Conservation (phyloP, 1,140 invertebrate species). For the Brachionus calyciflorus region DNA sequence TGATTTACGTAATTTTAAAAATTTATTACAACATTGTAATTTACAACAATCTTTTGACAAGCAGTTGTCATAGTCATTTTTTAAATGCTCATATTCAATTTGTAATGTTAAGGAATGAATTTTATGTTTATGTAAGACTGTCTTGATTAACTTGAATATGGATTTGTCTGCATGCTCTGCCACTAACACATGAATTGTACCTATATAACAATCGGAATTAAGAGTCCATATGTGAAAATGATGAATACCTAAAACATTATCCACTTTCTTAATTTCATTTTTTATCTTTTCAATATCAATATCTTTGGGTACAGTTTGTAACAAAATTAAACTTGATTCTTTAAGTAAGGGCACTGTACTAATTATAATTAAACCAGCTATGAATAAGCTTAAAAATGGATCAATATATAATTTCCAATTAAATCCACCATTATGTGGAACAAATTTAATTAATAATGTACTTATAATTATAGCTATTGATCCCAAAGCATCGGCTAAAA, state of each 20-base stretch:
- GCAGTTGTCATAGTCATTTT: no score
- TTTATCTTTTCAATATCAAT: slow-evolving; percentile 61
- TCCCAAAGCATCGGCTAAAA: slow-evolving; percentile 86
- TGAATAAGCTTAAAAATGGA: slow-evolving; percentile 60
- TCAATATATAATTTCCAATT: slow-evolving; percentile 39
- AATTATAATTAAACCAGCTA: slow-evolving; percentile 63
- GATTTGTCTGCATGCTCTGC: no score
- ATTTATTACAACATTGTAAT: no score
- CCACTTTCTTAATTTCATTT: slow-evolving; percentile 59
- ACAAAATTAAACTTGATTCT: slow-evolving; percentile 64
- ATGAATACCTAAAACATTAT: slow-evolving; percentile 61
- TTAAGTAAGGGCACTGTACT: slow-evolving; percentile 63
- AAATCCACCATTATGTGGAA: slow-evolving; percentile 76
- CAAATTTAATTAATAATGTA: slow-evolving; percentile 80
- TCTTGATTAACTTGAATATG: no score
- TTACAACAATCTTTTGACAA: no score
- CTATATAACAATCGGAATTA: no score
- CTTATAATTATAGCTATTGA: slow-evolving; percentile 89
- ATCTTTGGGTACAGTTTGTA: slow-evolving; percentile 65
- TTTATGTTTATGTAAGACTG: no score
- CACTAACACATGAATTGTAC: no score
- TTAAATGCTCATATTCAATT: no score
- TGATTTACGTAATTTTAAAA: no score
- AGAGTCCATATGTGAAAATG: slow-evolving; percentile 66
- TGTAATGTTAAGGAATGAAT: no score